Conservation (phyloP, 2,113 vertebrate species). For the Pterocles gutturalis region DNA sequence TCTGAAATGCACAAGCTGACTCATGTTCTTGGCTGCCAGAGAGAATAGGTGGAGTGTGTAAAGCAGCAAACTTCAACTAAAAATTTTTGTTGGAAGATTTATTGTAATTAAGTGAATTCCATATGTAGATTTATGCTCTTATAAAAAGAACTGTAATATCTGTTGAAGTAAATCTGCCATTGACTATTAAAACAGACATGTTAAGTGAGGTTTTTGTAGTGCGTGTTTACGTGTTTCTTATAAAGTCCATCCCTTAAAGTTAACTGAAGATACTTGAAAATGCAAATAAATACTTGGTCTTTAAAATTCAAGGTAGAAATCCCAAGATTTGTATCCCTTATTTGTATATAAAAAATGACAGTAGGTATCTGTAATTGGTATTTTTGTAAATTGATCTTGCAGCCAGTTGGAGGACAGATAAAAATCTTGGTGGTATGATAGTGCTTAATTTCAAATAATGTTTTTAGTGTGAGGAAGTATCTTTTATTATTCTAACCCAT, state of each 20-base stretch:
- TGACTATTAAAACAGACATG: neutral
- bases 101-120: neutral
- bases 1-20: neutral
- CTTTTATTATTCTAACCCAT: neutral
- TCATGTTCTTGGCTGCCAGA: neutral
- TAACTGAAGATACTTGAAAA: neutral
- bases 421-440: neutral
- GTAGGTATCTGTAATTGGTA: neutral
- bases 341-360: neutral
- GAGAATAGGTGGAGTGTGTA: neutral
- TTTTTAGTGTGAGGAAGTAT: neutral
- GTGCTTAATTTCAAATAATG: neutral
- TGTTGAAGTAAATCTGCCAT: neutral
- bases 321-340: neutral
- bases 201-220: neutral
- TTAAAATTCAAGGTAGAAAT: neutral
- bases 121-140: neutral
- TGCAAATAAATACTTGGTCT: neutral
- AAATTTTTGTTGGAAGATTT: neutral
- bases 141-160: neutral
- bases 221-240: neutral
- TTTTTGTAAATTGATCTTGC: neutral
- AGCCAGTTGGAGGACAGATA: neutral
- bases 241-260: neutral
- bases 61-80: neutral